A percentile compares a stretch with the other conserved stretches of the same genome.
Evolutionary conservation across 2,797 vertebrate genomes (phyloP).

Genomic region (Amniataba percoides): DNA sequence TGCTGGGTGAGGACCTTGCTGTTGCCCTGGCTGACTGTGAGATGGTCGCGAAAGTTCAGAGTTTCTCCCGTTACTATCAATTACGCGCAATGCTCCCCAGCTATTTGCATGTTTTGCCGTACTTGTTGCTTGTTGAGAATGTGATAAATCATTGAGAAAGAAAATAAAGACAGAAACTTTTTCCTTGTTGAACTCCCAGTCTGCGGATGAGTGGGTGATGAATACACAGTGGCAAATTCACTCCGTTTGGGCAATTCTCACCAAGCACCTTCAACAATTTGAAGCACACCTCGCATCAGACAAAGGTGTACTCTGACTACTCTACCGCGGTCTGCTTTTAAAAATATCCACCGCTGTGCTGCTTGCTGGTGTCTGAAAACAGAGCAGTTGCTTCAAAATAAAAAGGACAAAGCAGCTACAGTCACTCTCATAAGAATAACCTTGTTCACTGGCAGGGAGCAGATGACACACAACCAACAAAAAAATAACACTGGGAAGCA

Average conservation of each 20-base stretch:
- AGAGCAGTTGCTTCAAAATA: constrained; percentile 38
- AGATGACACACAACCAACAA: constrained; percentile 19
- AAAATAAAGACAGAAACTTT: constrained; percentile 41
- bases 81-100: constrained; percentile 50
- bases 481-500: constrained; percentile 25
- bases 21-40: constrained; percentile 55
- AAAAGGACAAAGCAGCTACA: constrained; percentile 37
- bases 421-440: constrained; percentile 35
- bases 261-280: constrained; percentile 61
- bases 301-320: constrained; percentile 44
- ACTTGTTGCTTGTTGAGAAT: constrained; percentile 44
- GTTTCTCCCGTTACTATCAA: constrained; percentile 40
- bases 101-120: constrained; percentile 51
- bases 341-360: constrained; percentile 54
- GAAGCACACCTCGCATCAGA: constrained; percentile 67
- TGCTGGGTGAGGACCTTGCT: constrained; percentile 61
- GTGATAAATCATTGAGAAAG: constrained; percentile 53
- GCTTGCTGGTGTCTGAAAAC: constrained; percentile 44
- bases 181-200: constrained; percentile 61
- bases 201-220: constrained; percentile 69
- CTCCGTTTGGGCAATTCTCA: constrained; percentile 59
- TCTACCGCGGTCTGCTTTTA: constrained; percentile 56
- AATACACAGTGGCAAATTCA: constrained; percentile 60
- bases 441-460: constrained; percentile 24
- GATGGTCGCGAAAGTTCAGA: constrained; percentile 26